These are phyloP conservation scores for Morone saxatilis DNA, from an alignment of 2,113 vertebrate species.

Conservation along the genomic window DNA sequence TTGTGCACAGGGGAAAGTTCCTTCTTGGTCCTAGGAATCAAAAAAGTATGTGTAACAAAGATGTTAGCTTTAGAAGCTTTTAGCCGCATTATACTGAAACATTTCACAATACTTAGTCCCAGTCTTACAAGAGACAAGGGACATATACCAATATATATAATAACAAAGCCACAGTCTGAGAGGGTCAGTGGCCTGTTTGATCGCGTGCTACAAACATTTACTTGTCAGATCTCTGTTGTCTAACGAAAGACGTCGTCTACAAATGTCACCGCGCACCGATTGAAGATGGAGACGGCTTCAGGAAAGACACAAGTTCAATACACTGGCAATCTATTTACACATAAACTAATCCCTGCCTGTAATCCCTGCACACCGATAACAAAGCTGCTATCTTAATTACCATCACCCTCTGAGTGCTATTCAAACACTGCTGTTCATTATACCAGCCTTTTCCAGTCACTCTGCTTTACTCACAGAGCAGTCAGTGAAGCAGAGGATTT, in stretches of 20 bases:
- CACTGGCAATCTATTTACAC: conserved; percentile 69
- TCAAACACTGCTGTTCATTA: conserved; percentile 67
- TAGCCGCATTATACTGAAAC: too few species aligned
- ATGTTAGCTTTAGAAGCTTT: too few species aligned
- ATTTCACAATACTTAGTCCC: too few species aligned
- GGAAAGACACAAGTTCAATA: conserved; percentile 37
- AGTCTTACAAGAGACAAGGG: neutral
- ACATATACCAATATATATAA: too few species aligned
- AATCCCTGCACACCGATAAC: conserved; percentile 62
- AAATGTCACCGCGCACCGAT: conserved; percentile 38
- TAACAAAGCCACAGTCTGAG: neutral
- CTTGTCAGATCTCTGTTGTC: neutral
- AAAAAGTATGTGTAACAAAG: too few species aligned
- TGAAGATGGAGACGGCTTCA: conserved; percentile 39
- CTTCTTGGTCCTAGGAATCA: too few species aligned
- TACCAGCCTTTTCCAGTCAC: conserved; percentile 35
- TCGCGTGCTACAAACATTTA: neutral
- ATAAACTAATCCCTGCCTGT: conserved; percentile 71
- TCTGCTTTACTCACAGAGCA: conserved; percentile 29
- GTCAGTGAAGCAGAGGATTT: conserved; percentile 40
- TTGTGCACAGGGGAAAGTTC: too few species aligned
- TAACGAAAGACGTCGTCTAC: neutral
- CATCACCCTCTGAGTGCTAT: conserved; percentile 69
- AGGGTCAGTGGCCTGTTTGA: neutral
- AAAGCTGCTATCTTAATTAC: conserved; percentile 76